Conservation (phyloP, 2,797 vertebrate species). For the Poeciliopsis gracilis region DNA sequence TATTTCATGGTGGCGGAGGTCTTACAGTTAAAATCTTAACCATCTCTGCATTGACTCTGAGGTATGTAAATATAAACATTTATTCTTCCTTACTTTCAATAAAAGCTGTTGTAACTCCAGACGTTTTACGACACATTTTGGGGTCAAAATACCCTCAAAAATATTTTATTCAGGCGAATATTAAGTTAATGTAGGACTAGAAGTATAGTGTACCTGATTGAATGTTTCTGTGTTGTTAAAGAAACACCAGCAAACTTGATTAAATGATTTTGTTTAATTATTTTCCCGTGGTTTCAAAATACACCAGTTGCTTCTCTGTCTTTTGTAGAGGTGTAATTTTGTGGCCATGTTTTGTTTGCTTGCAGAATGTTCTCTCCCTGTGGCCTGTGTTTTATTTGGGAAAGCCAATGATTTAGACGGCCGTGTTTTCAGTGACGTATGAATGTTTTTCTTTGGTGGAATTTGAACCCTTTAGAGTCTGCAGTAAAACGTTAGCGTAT, state of each 20-base stretch:
- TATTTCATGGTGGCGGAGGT: neutral
- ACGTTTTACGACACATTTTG: neutral
- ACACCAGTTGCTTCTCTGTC: conserved; percentile 37
- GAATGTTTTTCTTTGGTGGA: conserved; percentile 46
- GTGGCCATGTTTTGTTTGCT: conserved; percentile 50
- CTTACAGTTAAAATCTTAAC: neutral
- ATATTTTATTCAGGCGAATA: neutral
- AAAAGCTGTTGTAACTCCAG: neutral
- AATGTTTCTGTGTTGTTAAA: neutral
- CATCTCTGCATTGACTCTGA: neutral
- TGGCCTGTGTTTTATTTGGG: conserved; percentile 59
- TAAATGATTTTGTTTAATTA: neutral
- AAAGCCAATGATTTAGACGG: conserved; percentile 27
- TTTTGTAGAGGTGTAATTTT: conserved; percentile 60
- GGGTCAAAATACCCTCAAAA: neutral
- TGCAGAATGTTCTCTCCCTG: conserved; percentile 50
- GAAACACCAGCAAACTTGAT: neutral
- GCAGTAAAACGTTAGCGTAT: conserved; percentile 45
- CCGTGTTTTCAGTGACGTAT: conserved; percentile 42
- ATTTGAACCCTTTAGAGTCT: conserved; percentile 28
- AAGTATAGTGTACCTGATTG: neutral
- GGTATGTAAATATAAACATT: neutral
- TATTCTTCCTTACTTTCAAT: neutral
- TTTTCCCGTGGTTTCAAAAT: neutral
- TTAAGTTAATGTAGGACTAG: neutral